Conservation (phyloP, 2,113 vertebrate genomes). For the Coptodon rendalli region DNA sequence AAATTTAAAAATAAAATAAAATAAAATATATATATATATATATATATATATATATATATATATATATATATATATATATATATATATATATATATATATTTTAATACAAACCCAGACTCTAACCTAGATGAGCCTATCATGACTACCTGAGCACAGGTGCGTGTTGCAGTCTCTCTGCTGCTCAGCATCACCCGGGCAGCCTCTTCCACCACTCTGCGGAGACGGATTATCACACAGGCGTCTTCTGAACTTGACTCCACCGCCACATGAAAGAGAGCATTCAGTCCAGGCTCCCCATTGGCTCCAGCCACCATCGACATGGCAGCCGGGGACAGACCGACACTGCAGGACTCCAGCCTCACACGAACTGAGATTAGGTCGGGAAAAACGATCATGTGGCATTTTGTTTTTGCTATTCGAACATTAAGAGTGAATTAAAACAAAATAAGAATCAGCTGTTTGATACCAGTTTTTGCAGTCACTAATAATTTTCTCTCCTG, state of each 20-base stretch:
- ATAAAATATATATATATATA: no score
- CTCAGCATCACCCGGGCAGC: constrained; percentile 66
- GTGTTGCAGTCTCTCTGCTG: constrained; percentile 74
- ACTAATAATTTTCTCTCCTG: constrained; percentile 72
- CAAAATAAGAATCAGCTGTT: not conserved
- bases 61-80: no score
- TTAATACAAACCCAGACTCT: no score
- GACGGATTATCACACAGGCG: constrained; percentile 70
- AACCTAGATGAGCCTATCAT: not conserved
- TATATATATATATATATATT: no score
- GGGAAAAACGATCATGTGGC: not conserved
- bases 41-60: no score
- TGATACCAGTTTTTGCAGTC: constrained; percentile 83
- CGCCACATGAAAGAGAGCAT: constrained; percentile 77
- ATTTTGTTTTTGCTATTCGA: not conserved
- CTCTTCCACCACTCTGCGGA: constrained; percentile 72
- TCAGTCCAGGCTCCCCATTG: constrained; percentile 77
- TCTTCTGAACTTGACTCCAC: constrained; percentile 70
- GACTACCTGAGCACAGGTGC: constrained; percentile 69
- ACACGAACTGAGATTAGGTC: constrained; percentile 70
- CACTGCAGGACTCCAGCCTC: constrained; percentile 73
- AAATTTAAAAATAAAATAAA: no score
- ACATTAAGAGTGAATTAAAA: not conserved
- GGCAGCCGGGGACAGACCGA: constrained; percentile 71
- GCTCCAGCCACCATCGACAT: constrained; percentile 73